These are phyloP conservation scores for Argyresthia goedartella DNA, from an alignment of 2,888 invertebrate species.

Conservation along the genomic window DNA sequence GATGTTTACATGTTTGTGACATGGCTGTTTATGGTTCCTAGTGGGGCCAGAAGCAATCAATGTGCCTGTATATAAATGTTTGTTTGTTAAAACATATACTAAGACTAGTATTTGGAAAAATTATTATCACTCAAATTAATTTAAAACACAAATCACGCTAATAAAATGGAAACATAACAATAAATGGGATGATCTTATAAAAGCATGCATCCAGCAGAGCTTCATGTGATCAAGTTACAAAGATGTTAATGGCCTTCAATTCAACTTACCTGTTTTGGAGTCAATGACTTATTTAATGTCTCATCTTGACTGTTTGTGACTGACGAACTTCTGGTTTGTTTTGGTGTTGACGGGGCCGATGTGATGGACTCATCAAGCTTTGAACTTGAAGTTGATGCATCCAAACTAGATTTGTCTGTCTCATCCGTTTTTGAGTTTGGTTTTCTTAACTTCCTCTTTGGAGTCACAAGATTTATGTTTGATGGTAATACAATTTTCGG, in stretches of 20 bases:
- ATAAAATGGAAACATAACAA: no score
- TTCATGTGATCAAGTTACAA: no score
- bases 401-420: conserved; percentile 4
- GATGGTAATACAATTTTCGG: conserved; percentile 1
- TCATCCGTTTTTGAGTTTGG: conserved; percentile 26
- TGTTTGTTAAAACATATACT: no score
- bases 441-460: conserved; percentile 34
- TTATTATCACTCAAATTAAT: no score
- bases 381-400: conserved; percentile 22
- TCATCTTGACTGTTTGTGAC: conserved; percentile 28
- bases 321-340: conserved; percentile 22
- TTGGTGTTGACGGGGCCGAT: conserved; percentile 35
- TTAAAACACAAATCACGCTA: no score
- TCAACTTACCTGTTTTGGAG: conserved; percentile 49
- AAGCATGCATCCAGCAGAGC: no score
- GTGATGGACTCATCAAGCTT: conserved; percentile 32
- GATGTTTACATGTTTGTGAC: no score
- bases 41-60: no score
- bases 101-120: no score
- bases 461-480: conserved; percentile 18
- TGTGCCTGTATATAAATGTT: no score
- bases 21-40: no score
- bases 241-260: background rate
- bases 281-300: conserved; percentile 30
- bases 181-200: no score